Evolutionary conservation across 2,888 invertebrate species (phyloP).

Genomic region (Calephelis perditalis): DNA sequence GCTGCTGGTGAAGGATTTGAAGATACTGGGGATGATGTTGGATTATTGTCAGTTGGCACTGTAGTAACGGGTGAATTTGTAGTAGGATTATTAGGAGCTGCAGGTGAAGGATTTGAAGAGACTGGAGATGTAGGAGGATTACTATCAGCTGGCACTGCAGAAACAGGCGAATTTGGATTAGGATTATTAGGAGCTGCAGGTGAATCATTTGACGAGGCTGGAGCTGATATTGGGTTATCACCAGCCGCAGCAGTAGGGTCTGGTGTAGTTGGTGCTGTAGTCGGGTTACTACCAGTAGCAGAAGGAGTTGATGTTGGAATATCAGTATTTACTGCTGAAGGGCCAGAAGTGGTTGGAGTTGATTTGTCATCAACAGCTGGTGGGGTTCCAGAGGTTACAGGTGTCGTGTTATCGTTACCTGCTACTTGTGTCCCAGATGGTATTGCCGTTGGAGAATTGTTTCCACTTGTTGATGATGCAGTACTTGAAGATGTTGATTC

Average conservation of each 20-base stretch:
- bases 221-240: neutral
- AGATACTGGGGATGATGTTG: no score
- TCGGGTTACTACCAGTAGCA: no score
- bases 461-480: neutral
- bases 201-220: neutral
- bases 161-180: no score
- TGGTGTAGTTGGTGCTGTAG: no score
- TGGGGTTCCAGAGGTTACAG: neutral
- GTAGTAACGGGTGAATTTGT: no score
- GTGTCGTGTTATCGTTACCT: neutral
- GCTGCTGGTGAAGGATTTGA: no score
- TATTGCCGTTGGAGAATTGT: neutral
- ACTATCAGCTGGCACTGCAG: neutral
- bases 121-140: neutral
- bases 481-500: neutral
- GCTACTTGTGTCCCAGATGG: neutral
- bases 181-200: neutral
- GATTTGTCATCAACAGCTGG: neutral
- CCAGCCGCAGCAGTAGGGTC: no score
- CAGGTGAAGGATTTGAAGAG: no score
- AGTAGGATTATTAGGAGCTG: no score
- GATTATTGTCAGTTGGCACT: no score
- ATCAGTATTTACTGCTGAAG: neutral
- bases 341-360: conserved; percentile 4
- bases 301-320: no score